Conservation (phyloP, 2,113 vertebrate genomes). For the Calyptomena viridis region DNA sequence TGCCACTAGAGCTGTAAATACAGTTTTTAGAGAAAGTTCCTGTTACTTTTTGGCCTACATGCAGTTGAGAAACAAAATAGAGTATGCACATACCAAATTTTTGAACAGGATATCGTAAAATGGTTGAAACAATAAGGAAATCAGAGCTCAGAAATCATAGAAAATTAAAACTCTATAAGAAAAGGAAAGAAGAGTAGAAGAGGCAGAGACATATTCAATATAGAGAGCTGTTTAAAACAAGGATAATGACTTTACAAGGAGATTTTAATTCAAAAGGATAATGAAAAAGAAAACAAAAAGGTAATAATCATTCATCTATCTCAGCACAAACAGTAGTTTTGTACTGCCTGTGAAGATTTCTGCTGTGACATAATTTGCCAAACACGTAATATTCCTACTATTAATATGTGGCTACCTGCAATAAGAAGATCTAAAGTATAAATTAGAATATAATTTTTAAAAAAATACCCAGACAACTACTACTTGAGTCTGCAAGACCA, state of each 20-base stretch:
- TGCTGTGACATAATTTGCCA: slow-evolving; percentile 3
- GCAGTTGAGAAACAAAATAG: not conserved
- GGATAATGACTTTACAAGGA: slow-evolving; percentile 34
- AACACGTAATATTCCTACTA: not conserved
- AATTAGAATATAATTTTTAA: not conserved
- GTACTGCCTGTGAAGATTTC: not conserved
- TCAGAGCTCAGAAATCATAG: slow-evolving; percentile 5
- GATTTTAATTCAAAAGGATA: slow-evolving; percentile 46
- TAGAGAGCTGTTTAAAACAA: slow-evolving; percentile 17
- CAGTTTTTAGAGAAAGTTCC: slow-evolving; percentile 10
- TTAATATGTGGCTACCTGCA: not conserved
- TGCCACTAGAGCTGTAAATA: slow-evolving; percentile 43
- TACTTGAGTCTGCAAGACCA: not conserved
- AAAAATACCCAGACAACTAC: not conserved
- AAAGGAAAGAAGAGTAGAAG: not conserved
- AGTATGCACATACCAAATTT: not conserved
- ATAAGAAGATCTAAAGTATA: not conserved
- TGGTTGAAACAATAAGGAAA: slow-evolving; percentile 33
- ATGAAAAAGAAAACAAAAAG: slow-evolving; percentile 49
- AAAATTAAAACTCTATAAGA: slow-evolving; percentile 1
- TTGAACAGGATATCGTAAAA: not conserved
- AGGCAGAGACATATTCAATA: not conserved
- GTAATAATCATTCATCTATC: slow-evolving; percentile 23
- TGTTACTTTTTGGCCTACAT: slow-evolving; percentile 32
- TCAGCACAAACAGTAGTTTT: slow-evolving; percentile 17